phyloP scores from a whole-genome alignment of 2,113 vertebrate genomes.

The Tychaedon coryphoeus region DNA sequence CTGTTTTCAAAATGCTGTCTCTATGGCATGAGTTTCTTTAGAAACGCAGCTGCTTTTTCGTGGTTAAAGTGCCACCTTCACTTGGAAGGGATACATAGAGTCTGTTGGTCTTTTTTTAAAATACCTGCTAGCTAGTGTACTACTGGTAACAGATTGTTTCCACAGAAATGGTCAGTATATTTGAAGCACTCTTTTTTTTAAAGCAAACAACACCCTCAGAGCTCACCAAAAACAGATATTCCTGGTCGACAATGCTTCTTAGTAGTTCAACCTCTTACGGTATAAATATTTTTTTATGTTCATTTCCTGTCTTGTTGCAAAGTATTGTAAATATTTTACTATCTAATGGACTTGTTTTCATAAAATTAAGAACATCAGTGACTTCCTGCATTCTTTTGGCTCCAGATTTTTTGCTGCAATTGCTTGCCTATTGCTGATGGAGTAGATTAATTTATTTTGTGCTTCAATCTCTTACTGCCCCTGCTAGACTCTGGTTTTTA shows the following conservation, averaged over 20 bases:
- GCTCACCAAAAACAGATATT: not conserved
- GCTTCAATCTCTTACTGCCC: rapidly evolving
- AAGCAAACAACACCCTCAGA: not conserved
- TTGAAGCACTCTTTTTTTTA: not conserved
- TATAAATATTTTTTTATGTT: not conserved
- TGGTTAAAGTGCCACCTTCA: not conserved
- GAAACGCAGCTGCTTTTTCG: not conserved
- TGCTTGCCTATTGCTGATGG: not conserved
- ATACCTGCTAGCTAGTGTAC: not conserved
- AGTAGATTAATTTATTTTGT: not conserved
- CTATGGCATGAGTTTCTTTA: not conserved
- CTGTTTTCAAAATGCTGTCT: not conserved
- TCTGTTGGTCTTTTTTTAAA: not conserved
- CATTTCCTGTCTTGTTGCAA: not conserved
- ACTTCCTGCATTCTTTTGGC: not conserved
- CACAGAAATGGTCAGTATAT: not conserved
- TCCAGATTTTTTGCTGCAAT: not conserved
- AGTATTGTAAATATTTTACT: not conserved
- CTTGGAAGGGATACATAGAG: not conserved
- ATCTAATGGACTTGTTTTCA: not conserved
- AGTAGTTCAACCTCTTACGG: not conserved
- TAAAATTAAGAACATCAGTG: not conserved
- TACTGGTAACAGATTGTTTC: not conserved
- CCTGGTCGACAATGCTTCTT: not conserved
- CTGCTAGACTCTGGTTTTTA: not conserved